These are phyloP conservation scores for Noctua janthina DNA, from an alignment of 2,888 invertebrate genomes.

Conservation along the genomic window DNA sequence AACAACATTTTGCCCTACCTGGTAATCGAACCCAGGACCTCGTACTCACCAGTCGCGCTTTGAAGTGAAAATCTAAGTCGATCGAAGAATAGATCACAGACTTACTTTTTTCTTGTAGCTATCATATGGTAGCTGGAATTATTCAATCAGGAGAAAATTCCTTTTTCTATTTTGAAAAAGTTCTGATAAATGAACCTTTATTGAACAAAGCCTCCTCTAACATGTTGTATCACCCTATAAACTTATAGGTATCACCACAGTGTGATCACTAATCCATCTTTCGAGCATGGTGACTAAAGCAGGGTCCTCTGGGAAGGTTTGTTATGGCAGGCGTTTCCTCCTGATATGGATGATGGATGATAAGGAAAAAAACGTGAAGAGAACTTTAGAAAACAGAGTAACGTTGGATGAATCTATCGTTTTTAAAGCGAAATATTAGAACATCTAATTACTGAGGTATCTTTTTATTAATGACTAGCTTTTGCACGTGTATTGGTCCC, in stretches of 20 bases:
- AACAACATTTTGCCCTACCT: background rate
- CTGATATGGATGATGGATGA: constrained; percentile 59
- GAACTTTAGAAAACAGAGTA: constrained; percentile 1
- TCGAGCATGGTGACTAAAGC: constrained; percentile 34
- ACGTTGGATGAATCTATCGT: background rate
- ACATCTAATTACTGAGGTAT: background rate
- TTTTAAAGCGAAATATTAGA: background rate
- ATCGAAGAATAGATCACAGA: background rate
- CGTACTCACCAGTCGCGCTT: background rate
- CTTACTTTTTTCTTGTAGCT: background rate
- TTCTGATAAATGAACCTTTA: background rate
- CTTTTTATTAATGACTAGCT: background rate
- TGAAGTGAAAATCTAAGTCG: background rate
- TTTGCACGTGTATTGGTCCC: background rate
- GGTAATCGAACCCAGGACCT: background rate
- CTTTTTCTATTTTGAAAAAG: background rate
- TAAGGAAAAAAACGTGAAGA: constrained; percentile 40
- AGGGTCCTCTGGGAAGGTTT: constrained; percentile 34
- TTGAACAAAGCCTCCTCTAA: background rate
- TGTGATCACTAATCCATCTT: constrained; percentile 37
- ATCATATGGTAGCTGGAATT: background rate
- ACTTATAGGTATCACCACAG: background rate
- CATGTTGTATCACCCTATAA: background rate
- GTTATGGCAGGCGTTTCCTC: constrained; percentile 52
- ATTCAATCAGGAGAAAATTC: too few relatives aligned